Conservation (phyloP, 2,888 invertebrate species). For the Ferrisia virgata region DNA sequence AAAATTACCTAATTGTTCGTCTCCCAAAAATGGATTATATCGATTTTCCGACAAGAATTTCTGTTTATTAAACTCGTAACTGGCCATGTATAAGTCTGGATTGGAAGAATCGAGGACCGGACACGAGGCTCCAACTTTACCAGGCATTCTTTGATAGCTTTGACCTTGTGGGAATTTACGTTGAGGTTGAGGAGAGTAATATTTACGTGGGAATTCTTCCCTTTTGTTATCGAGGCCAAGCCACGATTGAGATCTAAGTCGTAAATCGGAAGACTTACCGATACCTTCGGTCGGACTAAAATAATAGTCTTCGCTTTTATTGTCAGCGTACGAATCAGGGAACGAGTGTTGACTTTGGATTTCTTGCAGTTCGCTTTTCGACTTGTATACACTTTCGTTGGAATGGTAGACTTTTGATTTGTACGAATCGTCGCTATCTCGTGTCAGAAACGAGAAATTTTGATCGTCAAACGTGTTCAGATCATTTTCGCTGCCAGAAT, state of each 20-base stretch:
- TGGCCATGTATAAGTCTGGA: neutral
- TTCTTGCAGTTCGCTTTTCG: slow-evolving; percentile 1
- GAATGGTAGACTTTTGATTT: slow-evolving; percentile 12
- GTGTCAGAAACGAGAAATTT: slow-evolving; percentile 1
- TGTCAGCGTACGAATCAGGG: neutral
- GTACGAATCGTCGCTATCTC: neutral
- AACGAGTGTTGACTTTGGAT: neutral
- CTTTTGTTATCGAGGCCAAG: slow-evolving; percentile 22
- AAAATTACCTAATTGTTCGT: neutral
- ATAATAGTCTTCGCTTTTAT: slow-evolving; percentile 15
- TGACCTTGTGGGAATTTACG: neutral
- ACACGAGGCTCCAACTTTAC: slow-evolving; percentile 24
- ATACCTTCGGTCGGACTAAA: neutral
- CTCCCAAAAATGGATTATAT: slow-evolving; percentile 34
- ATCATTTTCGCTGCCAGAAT: slow-evolving; percentile 17
- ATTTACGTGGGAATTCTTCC: neutral
- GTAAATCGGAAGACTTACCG: slow-evolving; percentile 30
- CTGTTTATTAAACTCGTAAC: neutral
- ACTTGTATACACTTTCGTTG: neutral
- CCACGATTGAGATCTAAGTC: slow-evolving; percentile 29
- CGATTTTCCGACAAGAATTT: slow-evolving; percentile 1
- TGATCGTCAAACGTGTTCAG: neutral
- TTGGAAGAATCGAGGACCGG: slow-evolving; percentile 33
- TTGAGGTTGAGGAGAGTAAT: slow-evolving; percentile 39
- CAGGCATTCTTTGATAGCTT: neutral